These are phyloP conservation scores for Helarctos malayanus DNA, from an alignment of 2,797 vertebrate genomes.

Conservation along the genomic window DNA sequence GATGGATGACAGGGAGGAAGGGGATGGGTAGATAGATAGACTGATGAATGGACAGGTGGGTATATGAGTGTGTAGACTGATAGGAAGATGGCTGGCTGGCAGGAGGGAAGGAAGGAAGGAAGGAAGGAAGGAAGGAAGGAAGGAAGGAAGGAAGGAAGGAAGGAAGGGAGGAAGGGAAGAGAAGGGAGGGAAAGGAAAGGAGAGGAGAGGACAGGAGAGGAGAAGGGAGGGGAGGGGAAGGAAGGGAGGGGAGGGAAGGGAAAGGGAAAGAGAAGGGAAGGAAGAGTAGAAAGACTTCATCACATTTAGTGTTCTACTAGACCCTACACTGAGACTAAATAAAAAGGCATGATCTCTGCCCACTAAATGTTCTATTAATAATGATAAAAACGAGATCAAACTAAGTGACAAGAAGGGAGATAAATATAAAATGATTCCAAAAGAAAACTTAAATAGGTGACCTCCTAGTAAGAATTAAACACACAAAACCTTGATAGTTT, in stretches of 20 bases:
- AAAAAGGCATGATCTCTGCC: background rate
- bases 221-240: too few species aligned
- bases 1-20: too few species aligned
- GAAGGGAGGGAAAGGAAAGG: too few species aligned
- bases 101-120: too few species aligned
- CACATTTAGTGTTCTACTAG: background rate
- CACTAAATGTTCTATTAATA: background rate
- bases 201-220: too few species aligned
- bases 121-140: too few species aligned
- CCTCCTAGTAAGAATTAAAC: background rate
- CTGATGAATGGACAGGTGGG: background rate
- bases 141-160: too few species aligned
- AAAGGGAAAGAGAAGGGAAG: accelerated
- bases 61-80: background rate
- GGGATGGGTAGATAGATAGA: too few species aligned
- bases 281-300: background rate
- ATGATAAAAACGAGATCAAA: background rate
- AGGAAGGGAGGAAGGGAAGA: background rate
- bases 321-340: background rate
- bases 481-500: background rate
- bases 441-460: background rate
- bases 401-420: background rate
- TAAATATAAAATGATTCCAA: slow-evolving; percentile 20
- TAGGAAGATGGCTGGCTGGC: background rate
- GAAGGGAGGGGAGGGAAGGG: too few species aligned